Evolutionary conservation across 1,140 invertebrate genomes (phyloP).

Genomic region (Oncopodura yosiiana): DNA sequence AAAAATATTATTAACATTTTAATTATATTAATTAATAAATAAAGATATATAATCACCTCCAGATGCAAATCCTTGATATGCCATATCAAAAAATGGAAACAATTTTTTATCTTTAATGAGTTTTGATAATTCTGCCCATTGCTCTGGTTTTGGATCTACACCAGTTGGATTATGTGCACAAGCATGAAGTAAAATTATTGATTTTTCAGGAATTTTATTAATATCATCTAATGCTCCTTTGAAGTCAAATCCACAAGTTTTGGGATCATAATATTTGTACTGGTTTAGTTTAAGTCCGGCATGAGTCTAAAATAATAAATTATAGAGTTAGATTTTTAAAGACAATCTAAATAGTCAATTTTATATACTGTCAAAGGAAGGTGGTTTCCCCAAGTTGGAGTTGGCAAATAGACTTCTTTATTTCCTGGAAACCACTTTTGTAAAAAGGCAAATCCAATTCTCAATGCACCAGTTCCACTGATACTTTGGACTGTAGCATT

Average conservation of each 20-base stretch:
- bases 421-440: slow-evolving; percentile 70
- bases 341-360: too few relatives aligned
- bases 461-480: slow-evolving; percentile 93
- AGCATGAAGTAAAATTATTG: slow-evolving; percentile 88
- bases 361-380: too few relatives aligned
- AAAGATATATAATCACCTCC: slow-evolving; percentile 39
- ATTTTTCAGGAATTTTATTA: slow-evolving; percentile 85
- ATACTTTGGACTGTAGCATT: slow-evolving; percentile 76
- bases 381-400: slow-evolving; percentile 98
- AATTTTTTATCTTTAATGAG: slow-evolving; percentile 72
- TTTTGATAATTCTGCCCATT: slow-evolving; percentile 77
- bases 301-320: slow-evolving; percentile 90
- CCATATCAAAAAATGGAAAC: slow-evolving; percentile 99
- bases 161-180: slow-evolving; percentile 99
- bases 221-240: slow-evolving; percentile 84
- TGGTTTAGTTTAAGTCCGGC: slow-evolving; percentile 74
- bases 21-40: slow-evolving; percentile 4
- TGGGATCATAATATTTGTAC: slow-evolving; percentile 92
- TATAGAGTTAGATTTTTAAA: too few relatives aligned
- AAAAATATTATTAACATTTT: slow-evolving; percentile 8
- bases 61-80: slow-evolving; percentile 94
- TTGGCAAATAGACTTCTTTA: slow-evolving; percentile 84
- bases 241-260: slow-evolving; percentile 92
- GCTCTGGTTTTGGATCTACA: slow-evolving; percentile 82
- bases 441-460: slow-evolving; percentile 83